A percentile compares a stretch with the other conserved stretches of the same genome.
These are phyloP conservation scores for Tapirus indicus DNA, from an alignment of 2,797 vertebrate genomes.

Conservation along the genomic window DNA sequence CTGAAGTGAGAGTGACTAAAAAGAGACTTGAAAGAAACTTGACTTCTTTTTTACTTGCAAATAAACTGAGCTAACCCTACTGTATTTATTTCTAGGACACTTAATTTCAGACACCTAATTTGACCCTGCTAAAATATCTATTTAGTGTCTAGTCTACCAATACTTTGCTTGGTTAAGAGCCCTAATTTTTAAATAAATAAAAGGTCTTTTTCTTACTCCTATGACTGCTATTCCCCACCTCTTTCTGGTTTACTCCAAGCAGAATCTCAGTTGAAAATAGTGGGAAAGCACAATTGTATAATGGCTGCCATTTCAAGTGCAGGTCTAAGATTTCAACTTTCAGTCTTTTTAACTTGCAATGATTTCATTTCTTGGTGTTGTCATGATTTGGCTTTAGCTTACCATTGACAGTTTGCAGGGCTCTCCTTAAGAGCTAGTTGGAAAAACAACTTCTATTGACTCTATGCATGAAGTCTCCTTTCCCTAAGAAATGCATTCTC, in stretches of 20 bases:
- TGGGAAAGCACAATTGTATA: not conserved
- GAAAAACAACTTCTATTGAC: not conserved
- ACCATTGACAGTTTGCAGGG: not conserved
- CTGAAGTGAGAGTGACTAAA: not conserved
- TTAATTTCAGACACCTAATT: not conserved
- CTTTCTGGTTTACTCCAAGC: not conserved
- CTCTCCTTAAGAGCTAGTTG: not conserved
- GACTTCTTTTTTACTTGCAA: not conserved
- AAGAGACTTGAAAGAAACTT: not conserved
- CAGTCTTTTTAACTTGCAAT: not conserved
- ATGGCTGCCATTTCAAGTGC: no score
- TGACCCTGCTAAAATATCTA: not conserved
- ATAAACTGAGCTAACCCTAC: not conserved
- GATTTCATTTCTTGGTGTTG: not conserved
- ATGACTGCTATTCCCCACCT: not conserved
- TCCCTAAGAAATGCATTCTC: not conserved
- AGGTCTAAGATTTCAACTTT: not conserved
- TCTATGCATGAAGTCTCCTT: not conserved
- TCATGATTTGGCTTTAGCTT: not conserved
- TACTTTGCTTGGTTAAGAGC: not conserved
- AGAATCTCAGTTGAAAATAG: not conserved
- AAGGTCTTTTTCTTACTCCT: not conserved
- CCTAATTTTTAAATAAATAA: not conserved
- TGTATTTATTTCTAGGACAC: not conserved
- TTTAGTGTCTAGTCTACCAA: not conserved